Conservation (phyloP, 1,140 invertebrate species). For the Musca domestica region DNA sequence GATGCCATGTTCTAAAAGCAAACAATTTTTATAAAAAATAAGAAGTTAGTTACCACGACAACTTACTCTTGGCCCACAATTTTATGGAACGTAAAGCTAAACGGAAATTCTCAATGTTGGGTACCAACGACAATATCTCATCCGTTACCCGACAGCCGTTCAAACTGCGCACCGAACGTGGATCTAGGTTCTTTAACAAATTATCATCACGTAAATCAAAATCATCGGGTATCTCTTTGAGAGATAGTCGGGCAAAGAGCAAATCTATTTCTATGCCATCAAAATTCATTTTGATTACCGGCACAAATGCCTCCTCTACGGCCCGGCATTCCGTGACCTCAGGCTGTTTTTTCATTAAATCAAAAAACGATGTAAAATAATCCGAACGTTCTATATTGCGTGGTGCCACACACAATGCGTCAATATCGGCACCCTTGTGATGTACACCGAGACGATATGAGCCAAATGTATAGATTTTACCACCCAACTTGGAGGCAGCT, state of each 20-base stretch:
- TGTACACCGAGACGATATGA: conserved; percentile 92
- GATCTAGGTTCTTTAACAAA: conserved; percentile 92
- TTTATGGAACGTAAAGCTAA: conserved; percentile 93
- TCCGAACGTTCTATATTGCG: conserved; percentile 90
- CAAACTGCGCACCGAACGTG: conserved; percentile 93
- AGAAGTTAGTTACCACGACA: not conserved
- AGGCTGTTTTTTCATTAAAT: conserved; percentile 80
- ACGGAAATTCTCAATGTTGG: conserved; percentile 92
- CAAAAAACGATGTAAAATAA: conserved; percentile 94
- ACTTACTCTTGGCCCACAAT: conserved; percentile 97
- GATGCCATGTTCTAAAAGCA: conserved; percentile 80
- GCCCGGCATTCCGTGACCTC: conserved; percentile 72
- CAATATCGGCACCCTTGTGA: conserved; percentile 97
- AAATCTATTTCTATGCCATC: conserved; percentile 99
- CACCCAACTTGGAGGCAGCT: conserved; percentile 85
- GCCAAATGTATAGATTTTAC: conserved; percentile 99
- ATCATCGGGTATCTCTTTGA: conserved; percentile 86
- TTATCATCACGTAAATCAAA: conserved; percentile 88
- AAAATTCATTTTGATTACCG: conserved; percentile 99
- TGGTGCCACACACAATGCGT: conserved; percentile 96
- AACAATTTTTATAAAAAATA: too few species aligned
- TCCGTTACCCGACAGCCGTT: conserved; percentile 99
- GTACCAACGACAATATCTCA: conserved; percentile 94
- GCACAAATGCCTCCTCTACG: conserved; percentile 98
- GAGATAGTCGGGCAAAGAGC: conserved; percentile 89